Base-by-base conservation (phyloP, 2,888 invertebrate species). In the Chymomyza caudatula region DNA sequence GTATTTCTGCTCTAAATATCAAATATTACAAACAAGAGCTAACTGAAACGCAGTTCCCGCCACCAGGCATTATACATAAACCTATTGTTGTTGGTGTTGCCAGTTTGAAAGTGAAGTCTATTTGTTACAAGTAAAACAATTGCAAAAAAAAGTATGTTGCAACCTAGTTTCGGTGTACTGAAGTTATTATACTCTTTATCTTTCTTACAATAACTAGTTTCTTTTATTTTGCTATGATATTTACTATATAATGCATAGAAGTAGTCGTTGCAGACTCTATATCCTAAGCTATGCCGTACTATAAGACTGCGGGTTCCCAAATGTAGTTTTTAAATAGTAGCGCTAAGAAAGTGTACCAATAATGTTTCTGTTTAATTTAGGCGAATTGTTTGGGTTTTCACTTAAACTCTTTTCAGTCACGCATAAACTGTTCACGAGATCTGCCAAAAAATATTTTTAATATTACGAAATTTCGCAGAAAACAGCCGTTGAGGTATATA, bases 1-100 rank as follows among this genome's bases (percentile, higher is more conserved):
- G 63, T 37, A 66, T 71, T 83, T 83, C 85, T 86, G 82, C 86
- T 86, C 82, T 67, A 86, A 85, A 83, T 78, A 78, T 8, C 86
- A 81, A 56, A 23, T 63, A 67, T 84, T 81, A 73, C 86, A 84
- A 74, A 75, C 74, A 64, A 78, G 22, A 5, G 11, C 13, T 19
- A 20, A 74, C 59, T 57, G 83, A 77, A 78, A 81, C 86, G 81
- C 84, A 80, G 76, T 84, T 85, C 81, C 84, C 84, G 69, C 58
- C 73, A 69, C 52, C 59, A 61, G 42, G 65, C 63, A 61, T 67
- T 65, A 78, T 82, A 37, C 43, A 44, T 37, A 20, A n/a, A 43
- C 19, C 23, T 55, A 20, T 54, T 54, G 59, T 62, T 59, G 47
- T 25, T 65, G 43, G 44, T 43, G 15, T 62, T 37, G 37, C 20